phyloP scores from a whole-genome alignment of 2,888 invertebrate genomes.

The Zele albiditarsus region DNA sequence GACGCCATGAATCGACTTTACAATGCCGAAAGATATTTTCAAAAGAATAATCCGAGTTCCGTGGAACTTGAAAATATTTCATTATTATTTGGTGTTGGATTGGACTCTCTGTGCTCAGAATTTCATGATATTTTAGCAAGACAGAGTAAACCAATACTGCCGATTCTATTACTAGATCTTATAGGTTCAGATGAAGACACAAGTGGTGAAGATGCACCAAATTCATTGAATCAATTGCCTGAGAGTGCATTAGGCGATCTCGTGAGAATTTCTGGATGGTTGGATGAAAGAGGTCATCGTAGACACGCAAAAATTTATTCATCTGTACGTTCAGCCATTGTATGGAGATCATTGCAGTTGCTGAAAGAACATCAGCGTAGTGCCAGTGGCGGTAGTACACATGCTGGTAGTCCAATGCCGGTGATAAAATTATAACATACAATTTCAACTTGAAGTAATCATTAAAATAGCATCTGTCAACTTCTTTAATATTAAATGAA shows the following conservation, averaged over 20 bases:
- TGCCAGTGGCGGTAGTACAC: slow-evolving; percentile 84
- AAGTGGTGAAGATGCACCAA: slow-evolving; percentile 76
- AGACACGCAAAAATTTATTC: slow-evolving; percentile 86
- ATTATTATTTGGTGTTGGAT: slow-evolving; percentile 86
- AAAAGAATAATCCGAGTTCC: slow-evolving; percentile 93
- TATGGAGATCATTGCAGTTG: slow-evolving; percentile 83
- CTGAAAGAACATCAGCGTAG: slow-evolving; percentile 87
- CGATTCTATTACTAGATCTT: slow-evolving; percentile 90
- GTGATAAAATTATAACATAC: slow-evolving; percentile 72
- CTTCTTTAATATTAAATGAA: not conserved
- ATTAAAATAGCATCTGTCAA: not conserved
- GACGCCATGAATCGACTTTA: slow-evolving; percentile 89
- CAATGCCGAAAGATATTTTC: slow-evolving; percentile 92
- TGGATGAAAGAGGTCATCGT: slow-evolving; percentile 83
- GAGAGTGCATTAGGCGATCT: slow-evolving; percentile 82
- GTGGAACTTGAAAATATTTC: slow-evolving; percentile 94
- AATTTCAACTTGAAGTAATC: not conserved
- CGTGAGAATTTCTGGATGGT: slow-evolving; percentile 88
- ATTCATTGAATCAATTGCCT: slow-evolving; percentile 80
- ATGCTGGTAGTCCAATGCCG: slow-evolving; percentile 77
- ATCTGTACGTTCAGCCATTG: slow-evolving; percentile 83
- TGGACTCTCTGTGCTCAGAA: slow-evolving; percentile 88
- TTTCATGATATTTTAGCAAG: slow-evolving; percentile 90
- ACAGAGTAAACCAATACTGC: slow-evolving; percentile 89
- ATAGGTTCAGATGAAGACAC: slow-evolving; percentile 90